Conservation (phyloP, 2,888 invertebrate species). For the Chorisops tibialis region DNA sequence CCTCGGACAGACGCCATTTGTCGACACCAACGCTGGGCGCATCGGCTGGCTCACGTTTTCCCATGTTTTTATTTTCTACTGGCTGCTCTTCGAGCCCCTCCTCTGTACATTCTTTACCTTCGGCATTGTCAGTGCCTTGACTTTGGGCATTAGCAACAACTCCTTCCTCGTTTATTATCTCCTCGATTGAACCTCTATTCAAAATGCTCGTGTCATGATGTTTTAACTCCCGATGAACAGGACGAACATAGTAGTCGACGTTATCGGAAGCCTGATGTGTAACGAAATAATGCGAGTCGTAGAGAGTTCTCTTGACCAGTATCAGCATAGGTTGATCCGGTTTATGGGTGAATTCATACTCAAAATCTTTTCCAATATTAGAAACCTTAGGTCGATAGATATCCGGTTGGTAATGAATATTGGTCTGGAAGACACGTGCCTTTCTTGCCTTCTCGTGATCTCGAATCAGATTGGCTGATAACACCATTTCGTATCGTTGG, state of each 20-base stretch:
- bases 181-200: too few species aligned
- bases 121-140: neutral
- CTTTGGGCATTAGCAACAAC: neutral
- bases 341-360: slow-evolving; percentile 44
- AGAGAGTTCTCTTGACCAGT: slow-evolving; percentile 44
- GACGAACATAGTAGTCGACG: slow-evolving; percentile 17
- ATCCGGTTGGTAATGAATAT: slow-evolving; percentile 34
- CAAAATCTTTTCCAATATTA: slow-evolving; percentile 30
- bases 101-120: too few species aligned
- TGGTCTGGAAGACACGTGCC: slow-evolving; percentile 37
- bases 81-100: neutral
- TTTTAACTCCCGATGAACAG: neutral
- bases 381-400: slow-evolving; percentile 29
- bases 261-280: neutral
- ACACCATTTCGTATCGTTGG: slow-evolving; percentile 36
- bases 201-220: neutral
- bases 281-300: slow-evolving; percentile 40
- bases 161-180: neutral
- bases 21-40: neutral
- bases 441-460: slow-evolving; percentile 53
- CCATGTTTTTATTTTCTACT: neutral
- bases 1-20: neutral
- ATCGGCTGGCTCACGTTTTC: neutral
- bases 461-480: slow-evolving; percentile 50
- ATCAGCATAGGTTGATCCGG: slow-evolving; percentile 43